Percentiles rank a stretch among this genome's conserved stretches.
phyloP scores from a whole-genome alignment of 2,113 vertebrate species.

The Columbina picui region DNA sequence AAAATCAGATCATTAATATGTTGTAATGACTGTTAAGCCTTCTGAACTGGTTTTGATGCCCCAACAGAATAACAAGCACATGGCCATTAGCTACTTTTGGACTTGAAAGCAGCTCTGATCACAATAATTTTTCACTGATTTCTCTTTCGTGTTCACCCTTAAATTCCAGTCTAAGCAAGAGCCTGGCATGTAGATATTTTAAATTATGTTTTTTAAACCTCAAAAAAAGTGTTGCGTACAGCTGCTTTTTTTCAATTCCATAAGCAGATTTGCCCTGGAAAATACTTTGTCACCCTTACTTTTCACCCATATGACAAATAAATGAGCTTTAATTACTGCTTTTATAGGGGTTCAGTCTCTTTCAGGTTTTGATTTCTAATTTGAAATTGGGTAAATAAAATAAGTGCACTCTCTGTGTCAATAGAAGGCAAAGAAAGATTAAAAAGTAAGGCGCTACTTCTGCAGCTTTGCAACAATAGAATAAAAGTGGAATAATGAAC shows the following conservation, averaged over 20 bases:
- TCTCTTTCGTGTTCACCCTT: not conserved
- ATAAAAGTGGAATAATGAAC: conserved; percentile 71
- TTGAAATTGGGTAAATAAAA: conserved; percentile 27
- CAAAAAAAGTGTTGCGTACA: not conserved
- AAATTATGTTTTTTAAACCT: not conserved
- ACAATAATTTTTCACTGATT: not conserved
- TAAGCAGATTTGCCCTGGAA: not conserved
- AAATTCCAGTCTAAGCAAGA: not conserved
- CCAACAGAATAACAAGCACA: not conserved
- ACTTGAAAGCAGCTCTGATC: not conserved
- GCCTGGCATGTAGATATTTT: not conserved
- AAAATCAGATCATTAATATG: not conserved
- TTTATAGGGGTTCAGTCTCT: not conserved
- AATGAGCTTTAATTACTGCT: conserved; percentile 52
- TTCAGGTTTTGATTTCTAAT: conserved; percentile 24
- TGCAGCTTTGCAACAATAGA: conserved; percentile 70
- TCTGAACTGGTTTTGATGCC: not conserved
- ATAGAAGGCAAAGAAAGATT: conserved; percentile 26
- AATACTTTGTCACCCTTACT: not conserved
- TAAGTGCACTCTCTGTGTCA: not conserved
- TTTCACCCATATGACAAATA: not conserved
- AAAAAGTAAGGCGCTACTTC: conserved; percentile 38
- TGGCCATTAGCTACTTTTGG: not conserved
- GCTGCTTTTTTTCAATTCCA: not conserved
- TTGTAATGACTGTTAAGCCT: not conserved